These are phyloP conservation scores for Platichthys flesus DNA, from an alignment of 2,113 vertebrate genomes.

Conservation along the genomic window DNA sequence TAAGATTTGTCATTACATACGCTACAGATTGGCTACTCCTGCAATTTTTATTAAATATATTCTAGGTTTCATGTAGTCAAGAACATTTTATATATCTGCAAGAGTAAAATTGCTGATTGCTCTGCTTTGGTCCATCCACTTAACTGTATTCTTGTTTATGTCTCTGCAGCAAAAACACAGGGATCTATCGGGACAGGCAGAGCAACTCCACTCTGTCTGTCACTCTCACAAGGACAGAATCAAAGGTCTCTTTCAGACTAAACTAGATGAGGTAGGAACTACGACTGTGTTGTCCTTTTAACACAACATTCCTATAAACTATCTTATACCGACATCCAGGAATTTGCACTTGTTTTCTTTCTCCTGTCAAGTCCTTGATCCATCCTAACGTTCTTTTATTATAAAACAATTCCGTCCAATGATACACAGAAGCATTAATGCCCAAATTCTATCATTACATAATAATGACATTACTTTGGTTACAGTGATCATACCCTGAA, in stretches of 20 bases:
- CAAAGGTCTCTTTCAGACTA: slow-evolving; percentile 93
- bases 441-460: not conserved
- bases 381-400: not conserved
- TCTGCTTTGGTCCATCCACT: not conserved
- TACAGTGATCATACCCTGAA: not conserved
- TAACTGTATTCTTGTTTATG: not conserved
- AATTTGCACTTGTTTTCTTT: not conserved
- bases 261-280: slow-evolving; percentile 91
- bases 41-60: not conserved
- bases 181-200: slow-evolving; percentile 90
- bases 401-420: not conserved
- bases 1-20: not conserved
- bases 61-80: not conserved
- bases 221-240: slow-evolving; percentile 95
- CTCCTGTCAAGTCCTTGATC: not conserved
- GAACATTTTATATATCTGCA: not conserved
- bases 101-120: not conserved
- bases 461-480: too few species aligned
- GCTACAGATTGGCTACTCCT: not conserved
- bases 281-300: not conserved
- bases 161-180: slow-evolving; percentile 88
- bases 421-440: not conserved
- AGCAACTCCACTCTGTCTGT: slow-evolving; percentile 92
- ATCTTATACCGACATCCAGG: not conserved
- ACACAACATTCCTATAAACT: not conserved